Evolutionary conservation across 1,140 invertebrate species (phyloP).

Genomic region (Drosophila funebris): DNA sequence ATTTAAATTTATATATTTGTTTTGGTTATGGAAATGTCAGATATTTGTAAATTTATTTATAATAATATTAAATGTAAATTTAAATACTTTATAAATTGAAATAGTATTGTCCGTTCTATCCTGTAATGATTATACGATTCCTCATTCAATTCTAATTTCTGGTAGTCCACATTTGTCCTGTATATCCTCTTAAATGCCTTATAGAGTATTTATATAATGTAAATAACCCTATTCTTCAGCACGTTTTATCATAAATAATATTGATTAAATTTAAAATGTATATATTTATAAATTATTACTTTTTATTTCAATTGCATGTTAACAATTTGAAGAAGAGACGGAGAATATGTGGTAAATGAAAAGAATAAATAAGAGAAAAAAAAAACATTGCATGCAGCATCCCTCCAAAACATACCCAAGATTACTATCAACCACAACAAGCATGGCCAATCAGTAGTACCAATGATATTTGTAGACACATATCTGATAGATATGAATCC

Average conservation of each 20-base stretch:
- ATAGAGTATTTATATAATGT: neutral
- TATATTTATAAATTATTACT: conserved; percentile 16
- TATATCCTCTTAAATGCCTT: too few relatives aligned
- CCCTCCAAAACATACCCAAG: conserved; percentile 25
- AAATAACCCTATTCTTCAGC: neutral
- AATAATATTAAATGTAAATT: too few relatives aligned
- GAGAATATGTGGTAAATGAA: conserved; percentile 75
- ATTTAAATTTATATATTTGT: neutral
- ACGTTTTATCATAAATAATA: conserved; percentile 1
- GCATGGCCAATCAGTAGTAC: conserved; percentile 58
- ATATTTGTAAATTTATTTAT: too few relatives aligned
- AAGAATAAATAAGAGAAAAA: too few relatives aligned
- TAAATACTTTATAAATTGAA: too few relatives aligned
- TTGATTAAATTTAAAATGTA: conserved; percentile 7
- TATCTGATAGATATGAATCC: conserved; percentile 36
- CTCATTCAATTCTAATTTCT: too few relatives aligned
- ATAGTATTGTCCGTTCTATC: too few relatives aligned
- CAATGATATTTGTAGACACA: conserved; percentile 29
- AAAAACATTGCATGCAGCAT: conserved; percentile 53
- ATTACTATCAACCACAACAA: conserved; percentile 4
- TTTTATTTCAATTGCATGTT: conserved; percentile 62
- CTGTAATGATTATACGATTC: too few relatives aligned
- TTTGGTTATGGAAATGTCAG: neutral
- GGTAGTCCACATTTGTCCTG: too few relatives aligned
- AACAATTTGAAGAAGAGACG: conserved; percentile 68